These are phyloP conservation scores for Teleogryllus occipitalis DNA, from an alignment of 1,140 invertebrate species.

Conservation along the genomic window DNA sequence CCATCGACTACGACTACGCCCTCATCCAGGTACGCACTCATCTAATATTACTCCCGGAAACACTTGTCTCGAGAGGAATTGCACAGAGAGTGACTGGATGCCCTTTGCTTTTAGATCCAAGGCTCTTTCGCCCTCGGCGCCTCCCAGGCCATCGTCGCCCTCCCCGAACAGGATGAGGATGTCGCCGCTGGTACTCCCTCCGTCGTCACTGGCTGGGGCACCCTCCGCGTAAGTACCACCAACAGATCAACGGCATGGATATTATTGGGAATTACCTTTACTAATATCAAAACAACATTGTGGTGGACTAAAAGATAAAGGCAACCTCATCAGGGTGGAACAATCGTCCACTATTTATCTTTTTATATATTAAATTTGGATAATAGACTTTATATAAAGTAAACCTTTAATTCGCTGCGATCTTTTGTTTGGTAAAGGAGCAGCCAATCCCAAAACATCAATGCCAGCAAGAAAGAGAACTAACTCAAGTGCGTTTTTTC, in stretches of 20 bases:
- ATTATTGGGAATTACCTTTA: too few relatives aligned
- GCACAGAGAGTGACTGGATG: too few relatives aligned
- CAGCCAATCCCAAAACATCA: too few relatives aligned
- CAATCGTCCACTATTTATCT: neutral
- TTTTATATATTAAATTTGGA: neutral
- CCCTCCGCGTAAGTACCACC: neutral
- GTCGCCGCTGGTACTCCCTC: neutral
- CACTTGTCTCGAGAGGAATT: too few relatives aligned
- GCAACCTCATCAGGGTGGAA: too few relatives aligned
- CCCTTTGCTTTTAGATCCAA: constrained; percentile 27
- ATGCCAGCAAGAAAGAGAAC: too few relatives aligned
- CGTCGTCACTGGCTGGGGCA: constrained; percentile 1
- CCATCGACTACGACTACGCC: neutral
- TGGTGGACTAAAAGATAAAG: too few relatives aligned
- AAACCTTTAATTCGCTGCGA: neutral
- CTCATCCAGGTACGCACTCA: neutral
- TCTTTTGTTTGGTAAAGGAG: too few relatives aligned
- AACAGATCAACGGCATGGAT: too few relatives aligned
- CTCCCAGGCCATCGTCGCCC: constrained; percentile 22
- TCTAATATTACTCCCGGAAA: too few relatives aligned
- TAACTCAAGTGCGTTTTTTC: neutral
- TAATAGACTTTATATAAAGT: too few relatives aligned
- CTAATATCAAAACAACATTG: too few relatives aligned
- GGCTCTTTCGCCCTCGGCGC: neutral
- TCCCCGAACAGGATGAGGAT: neutral